Evolutionary conservation across 2,888 invertebrate genomes (phyloP).

Genomic region (Thereva nobilitata): DNA sequence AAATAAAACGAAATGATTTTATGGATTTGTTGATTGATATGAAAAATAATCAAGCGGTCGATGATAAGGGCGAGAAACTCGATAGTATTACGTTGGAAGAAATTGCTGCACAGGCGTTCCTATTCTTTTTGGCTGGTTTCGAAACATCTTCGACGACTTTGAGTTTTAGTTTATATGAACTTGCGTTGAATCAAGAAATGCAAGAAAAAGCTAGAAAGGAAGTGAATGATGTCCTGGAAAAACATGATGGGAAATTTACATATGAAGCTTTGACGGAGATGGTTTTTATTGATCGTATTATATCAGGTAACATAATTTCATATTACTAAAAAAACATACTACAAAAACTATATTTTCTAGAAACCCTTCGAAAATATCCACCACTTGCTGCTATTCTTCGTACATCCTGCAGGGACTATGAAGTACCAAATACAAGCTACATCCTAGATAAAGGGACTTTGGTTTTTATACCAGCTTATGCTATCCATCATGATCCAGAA

Average conservation of each 20-base stretch:
- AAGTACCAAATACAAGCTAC: slow-evolving; percentile 47
- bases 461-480: slow-evolving; percentile 38
- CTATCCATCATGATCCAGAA: slow-evolving; percentile 58
- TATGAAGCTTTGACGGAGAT: slow-evolving; percentile 60
- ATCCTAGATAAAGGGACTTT: slow-evolving; percentile 4
- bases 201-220: slow-evolving; percentile 59
- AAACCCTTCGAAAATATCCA: slow-evolving; percentile 60
- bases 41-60: slow-evolving; percentile 44
- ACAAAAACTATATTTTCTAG: slow-evolving; percentile 47
- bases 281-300: slow-evolving; percentile 59
- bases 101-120: slow-evolving; percentile 61
- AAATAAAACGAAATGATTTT: slow-evolving; percentile 59
- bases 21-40: slow-evolving; percentile 61
- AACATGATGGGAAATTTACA: slow-evolving; percentile 54
- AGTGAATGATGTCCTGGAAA: slow-evolving; percentile 53
- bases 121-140: slow-evolving; percentile 62
- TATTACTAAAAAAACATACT: background rate
- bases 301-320: slow-evolving; percentile 52
- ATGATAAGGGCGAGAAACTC: slow-evolving; percentile 33
- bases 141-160: slow-evolving; percentile 62
- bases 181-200: slow-evolving; percentile 58
- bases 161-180: slow-evolving; percentile 59
- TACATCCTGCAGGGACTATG: slow-evolving; percentile 51
- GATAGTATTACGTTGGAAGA: slow-evolving; percentile 56
- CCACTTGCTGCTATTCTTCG: slow-evolving; percentile 54